A percentile compares a stretch with the other conserved stretches of the same genome.
Conservation (phyloP, 2,888 invertebrate species). For the Eupsilia transversa region DNA sequence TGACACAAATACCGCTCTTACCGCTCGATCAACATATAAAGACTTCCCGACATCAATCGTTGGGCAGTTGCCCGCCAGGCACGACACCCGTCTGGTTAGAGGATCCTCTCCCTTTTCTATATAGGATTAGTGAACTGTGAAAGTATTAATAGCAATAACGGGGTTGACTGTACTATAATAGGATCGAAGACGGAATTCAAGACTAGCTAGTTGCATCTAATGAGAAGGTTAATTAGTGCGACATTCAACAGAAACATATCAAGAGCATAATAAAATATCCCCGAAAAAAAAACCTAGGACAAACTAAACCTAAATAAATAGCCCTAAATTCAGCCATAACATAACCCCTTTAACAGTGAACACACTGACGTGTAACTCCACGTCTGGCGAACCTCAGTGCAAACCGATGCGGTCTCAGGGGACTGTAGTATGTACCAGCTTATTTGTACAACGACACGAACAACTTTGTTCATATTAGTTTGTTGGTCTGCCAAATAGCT, state of each 20-base stretch:
- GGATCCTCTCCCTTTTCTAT: too few relatives aligned
- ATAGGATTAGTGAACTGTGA: too few relatives aligned
- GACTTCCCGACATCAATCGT: too few relatives aligned
- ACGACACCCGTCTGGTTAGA: too few relatives aligned
- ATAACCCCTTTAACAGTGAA: conserved; percentile 18
- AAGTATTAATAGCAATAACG: too few relatives aligned
- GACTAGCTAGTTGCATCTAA: too few relatives aligned
- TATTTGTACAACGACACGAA: conserved; percentile 40
- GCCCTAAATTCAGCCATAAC: conserved; percentile 16
- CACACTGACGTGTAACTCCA: conserved; percentile 32
- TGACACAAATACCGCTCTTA: too few relatives aligned
- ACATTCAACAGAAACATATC: background rate
- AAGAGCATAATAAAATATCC: background rate
- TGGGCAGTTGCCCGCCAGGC: too few relatives aligned
- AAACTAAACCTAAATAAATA: conserved; percentile 36
- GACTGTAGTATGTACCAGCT: conserved; percentile 28
- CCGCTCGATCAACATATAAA: too few relatives aligned
- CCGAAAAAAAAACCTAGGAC: background rate
- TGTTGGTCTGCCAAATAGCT: conserved; percentile 26
- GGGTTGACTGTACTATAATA: too few relatives aligned
- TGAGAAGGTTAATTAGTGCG: too few relatives aligned
- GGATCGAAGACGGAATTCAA: too few relatives aligned
- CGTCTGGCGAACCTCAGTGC: conserved; percentile 39
- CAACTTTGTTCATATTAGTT: conserved; percentile 59
- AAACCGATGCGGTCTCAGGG: conserved; percentile 46